These are phyloP conservation scores for Nomada goodeniana DNA, from an alignment of 2,888 invertebrate genomes.

Conservation along the genomic window DNA sequence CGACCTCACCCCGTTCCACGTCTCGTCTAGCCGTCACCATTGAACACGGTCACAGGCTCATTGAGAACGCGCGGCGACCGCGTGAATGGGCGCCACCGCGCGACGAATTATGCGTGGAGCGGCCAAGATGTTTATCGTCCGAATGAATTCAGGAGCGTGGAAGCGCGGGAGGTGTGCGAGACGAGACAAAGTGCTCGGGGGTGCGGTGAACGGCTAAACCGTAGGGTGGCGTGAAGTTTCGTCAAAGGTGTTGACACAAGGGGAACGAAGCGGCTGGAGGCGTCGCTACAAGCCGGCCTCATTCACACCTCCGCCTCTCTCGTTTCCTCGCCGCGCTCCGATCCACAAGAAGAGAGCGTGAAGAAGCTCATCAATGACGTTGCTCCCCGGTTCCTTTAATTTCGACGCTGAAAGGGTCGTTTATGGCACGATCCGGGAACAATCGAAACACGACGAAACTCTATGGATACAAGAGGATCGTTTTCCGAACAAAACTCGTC, in stretches of 20 bases:
- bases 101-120: constrained; percentile 74
- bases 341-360: constrained; percentile 40
- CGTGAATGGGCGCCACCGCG: constrained; percentile 73
- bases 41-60: constrained; percentile 57
- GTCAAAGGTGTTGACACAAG: constrained; percentile 80
- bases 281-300: constrained; percentile 75
- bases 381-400: too few species aligned
- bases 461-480: too few species aligned
- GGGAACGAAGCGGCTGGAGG: constrained; percentile 76
- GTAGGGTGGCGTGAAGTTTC: constrained; percentile 73
- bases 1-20: neutral
- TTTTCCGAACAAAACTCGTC: too few species aligned
- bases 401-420: neutral
- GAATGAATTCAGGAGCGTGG: constrained; percentile 76
- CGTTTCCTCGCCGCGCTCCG: constrained; percentile 61
- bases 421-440: neutral
- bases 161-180: constrained; percentile 54
- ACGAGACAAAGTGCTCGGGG: constrained; percentile 40
- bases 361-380: neutral
- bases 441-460: neutral
- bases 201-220: constrained; percentile 62
- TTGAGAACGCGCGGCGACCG: constrained; percentile 51
- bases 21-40: constrained; percentile 50
- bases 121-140: constrained; percentile 78
- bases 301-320: constrained; percentile 81